Base-by-base conservation (phyloP, 2,113 vertebrate species). In the Danionella cerebrum region DNA sequence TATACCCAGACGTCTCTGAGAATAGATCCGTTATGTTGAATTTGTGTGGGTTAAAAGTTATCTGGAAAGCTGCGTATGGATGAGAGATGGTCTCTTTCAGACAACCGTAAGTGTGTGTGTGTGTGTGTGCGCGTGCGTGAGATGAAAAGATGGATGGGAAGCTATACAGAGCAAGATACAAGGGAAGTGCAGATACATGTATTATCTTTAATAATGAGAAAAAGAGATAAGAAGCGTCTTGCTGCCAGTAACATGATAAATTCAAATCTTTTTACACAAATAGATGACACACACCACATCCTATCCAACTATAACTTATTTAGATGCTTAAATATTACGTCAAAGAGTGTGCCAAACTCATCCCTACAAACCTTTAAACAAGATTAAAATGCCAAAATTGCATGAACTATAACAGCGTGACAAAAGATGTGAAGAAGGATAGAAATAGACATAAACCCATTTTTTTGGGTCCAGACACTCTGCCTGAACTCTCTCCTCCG, bases 191-290 rank as follows among this genome's bases (percentile, higher is more conserved):
- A 47, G 57, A 31, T 65, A 18, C 36, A 27, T 74, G 69, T 69
- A 74, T 74, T 74, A 65, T 69, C 66, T 69, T 73, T 65, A 69
- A 73, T 69, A 41, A 69, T 13, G 21, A 59, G 66, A 27, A 59
- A 38, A 31, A 74, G 45, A 65, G 72, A 74, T 74, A 74, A 65
- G 50, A 53, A 58, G 52, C 52, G 65, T 54, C 51, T 35, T 14
- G 58, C 71, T 58, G 18, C 38, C 59, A 45, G 54, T 69, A 69
- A 57, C 45, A 67, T 73, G 44, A 73, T 69, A 42, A 33, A 73
- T 69, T 68, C 33, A 48, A 55, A 35, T 25, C 33, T 33, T 57
- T 47, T 39, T 14, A 57, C 67, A 60, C 67, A 64, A 58, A 66
- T 52, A 44, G 38, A 64, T 25, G 47, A 72, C 64, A 53, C 53